Percentiles rank a stretch among this genome's conserved stretches.
phyloP scores from a whole-genome alignment of 2,113 vertebrate genomes.

The Muntiacus reevesi region DNA sequence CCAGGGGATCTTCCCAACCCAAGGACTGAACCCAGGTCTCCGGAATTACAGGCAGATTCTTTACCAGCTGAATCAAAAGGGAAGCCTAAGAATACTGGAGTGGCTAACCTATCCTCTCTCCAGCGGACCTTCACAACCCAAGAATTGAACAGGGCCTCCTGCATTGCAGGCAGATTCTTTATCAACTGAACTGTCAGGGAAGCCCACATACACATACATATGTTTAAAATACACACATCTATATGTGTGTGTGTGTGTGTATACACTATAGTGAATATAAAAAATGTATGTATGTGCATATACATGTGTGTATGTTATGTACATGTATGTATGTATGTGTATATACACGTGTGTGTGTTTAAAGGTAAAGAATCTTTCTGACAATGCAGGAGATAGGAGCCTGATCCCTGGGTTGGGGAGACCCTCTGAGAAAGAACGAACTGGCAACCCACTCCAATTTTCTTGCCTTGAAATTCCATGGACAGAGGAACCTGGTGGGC shows the following conservation, averaged over 20 bases:
- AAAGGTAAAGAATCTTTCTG: not conserved
- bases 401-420: not conserved
- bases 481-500: not conserved
- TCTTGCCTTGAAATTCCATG: not conserved
- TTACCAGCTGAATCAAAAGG: not conserved
- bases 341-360: not conserved
- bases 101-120: not conserved
- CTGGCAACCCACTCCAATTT: not conserved
- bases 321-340: no score
- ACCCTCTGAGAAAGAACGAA: not conserved
- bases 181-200: not conserved
- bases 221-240: not conserved
- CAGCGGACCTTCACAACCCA: not conserved
- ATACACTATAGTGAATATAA: not conserved
- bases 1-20: not conserved
- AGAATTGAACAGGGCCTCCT: not conserved
- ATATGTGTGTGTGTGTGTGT: not conserved
- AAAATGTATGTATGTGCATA: not conserved
- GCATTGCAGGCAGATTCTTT: not conserved
- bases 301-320: not conserved
- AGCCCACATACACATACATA: not conserved
- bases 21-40: not conserved
- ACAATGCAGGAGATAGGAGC: not conserved
- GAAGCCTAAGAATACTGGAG: not conserved
- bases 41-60: not conserved